Conservation (phyloP, 2,113 vertebrate species). For the Pipra filicauda region DNA sequence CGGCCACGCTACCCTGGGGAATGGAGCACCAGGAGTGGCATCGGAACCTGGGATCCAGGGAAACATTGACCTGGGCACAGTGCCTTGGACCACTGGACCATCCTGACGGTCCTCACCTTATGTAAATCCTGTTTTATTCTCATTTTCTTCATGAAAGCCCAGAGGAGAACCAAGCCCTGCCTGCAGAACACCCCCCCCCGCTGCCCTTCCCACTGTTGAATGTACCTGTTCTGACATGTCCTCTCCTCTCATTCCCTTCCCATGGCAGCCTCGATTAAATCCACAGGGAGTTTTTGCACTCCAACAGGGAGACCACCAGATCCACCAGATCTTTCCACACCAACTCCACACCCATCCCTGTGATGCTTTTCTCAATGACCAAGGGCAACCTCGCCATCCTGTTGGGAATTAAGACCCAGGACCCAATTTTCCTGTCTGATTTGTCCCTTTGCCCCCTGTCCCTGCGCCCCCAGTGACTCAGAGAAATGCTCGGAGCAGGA, state of each 20-base stretch:
- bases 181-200: neutral
- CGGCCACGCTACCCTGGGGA: slow-evolving; percentile 76
- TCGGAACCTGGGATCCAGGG: neutral
- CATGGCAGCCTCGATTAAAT: neutral
- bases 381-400: neutral
- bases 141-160: neutral
- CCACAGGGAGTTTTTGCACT: fast-evolving
- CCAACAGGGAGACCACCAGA: neutral
- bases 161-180: neutral
- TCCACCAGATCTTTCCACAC: neutral
- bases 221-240: neutral
- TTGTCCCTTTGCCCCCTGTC: neutral
- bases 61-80: neutral
- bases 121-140: fast-evolving
- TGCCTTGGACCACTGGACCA: neutral
- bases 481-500: fast-evolving
- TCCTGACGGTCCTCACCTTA: too few relatives aligned
- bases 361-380: fast-evolving
- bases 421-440: fast-evolving
- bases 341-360: neutral
- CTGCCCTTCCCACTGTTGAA: neutral
- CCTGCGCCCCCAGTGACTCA: fast-evolving
- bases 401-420: fast-evolving
- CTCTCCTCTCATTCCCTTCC: neutral
- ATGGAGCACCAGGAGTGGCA: fast-evolving